Evolutionary conservation across 2,888 invertebrate genomes (phyloP).

Genomic region (Daptonema setosum): DNA sequence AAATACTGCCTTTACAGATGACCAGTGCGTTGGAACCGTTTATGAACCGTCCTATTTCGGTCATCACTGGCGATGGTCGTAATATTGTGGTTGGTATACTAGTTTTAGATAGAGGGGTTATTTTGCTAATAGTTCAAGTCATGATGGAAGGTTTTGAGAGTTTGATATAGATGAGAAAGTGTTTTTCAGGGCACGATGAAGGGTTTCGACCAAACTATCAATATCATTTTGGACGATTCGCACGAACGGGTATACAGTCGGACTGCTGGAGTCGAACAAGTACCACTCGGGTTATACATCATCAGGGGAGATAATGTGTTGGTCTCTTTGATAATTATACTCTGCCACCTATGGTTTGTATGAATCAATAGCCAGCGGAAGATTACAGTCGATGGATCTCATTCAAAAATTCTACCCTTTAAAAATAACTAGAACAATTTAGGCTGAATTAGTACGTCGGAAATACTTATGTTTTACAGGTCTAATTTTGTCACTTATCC

Average conservation of each 20-base stretch:
- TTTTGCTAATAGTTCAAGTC: too few relatives aligned
- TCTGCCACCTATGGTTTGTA: too few relatives aligned
- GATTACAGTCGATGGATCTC: too few relatives aligned
- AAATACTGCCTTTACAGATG: conserved; percentile 15
- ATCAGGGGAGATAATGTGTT: conserved; percentile 92
- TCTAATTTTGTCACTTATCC: too few relatives aligned
- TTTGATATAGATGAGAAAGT: too few relatives aligned
- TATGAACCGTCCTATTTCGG: conserved; percentile 40
- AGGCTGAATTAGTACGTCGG: too few relatives aligned
- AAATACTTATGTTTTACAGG: too few relatives aligned
- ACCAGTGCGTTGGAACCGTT: conserved; percentile 19
- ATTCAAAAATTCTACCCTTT: too few relatives aligned
- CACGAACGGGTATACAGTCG: conserved; percentile 93
- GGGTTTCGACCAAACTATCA: conserved; percentile 98
- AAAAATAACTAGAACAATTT: too few relatives aligned
- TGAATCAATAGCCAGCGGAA: too few relatives aligned
- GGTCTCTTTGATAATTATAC: conserved; percentile 33
- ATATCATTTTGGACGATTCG: conserved; percentile 86
- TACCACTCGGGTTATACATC: conserved; percentile 84
- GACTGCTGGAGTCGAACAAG: conserved; percentile 71
- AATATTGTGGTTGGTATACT: conserved; percentile 57
- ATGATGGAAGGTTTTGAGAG: too few relatives aligned
- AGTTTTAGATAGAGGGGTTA: neutral
- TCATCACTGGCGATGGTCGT: conserved; percentile 82
- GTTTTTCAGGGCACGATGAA: conserved; percentile 64